These are phyloP conservation scores for Catocala nupta DNA, from an alignment of 2,888 invertebrate genomes.

Conservation along the genomic window DNA sequence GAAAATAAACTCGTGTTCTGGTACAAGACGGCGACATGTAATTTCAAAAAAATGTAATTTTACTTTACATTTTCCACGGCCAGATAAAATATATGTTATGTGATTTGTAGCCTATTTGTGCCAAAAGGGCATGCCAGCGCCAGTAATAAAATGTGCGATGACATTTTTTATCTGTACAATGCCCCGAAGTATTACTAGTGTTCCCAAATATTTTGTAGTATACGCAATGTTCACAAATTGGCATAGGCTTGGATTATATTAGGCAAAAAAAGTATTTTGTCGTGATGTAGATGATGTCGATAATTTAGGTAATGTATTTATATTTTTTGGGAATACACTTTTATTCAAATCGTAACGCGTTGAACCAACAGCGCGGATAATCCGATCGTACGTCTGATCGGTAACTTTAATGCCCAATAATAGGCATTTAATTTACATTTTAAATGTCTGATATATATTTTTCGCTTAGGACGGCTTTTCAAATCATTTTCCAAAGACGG, in stretches of 20 bases:
- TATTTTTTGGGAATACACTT: conserved; percentile 25
- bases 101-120: conserved; percentile 50
- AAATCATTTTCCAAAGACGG: too few relatives aligned
- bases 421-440: conserved; percentile 15
- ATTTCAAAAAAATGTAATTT: conserved; percentile 2
- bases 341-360: conserved; percentile 31
- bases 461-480: not conserved
- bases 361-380: conserved; percentile 18
- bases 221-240: conserved; percentile 30
- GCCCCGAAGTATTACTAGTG: conserved; percentile 41
- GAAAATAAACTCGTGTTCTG: conserved; percentile 8
- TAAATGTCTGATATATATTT: not conserved
- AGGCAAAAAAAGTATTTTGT: conserved; percentile 13
- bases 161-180: conserved; percentile 56
- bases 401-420: conserved; percentile 18
- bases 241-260: conserved; percentile 19
- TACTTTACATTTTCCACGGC: conserved; percentile 32
- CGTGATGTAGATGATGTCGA: conserved; percentile 9
- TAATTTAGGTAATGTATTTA: conserved; percentile 18
- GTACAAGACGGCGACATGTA: not conserved
- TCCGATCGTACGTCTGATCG: conserved; percentile 16
- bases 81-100: conserved; percentile 36
- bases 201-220: conserved; percentile 30
- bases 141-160: conserved; percentile 55
- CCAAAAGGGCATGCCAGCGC: conserved; percentile 52